Evolutionary conservation across 2,113 vertebrate genomes (phyloP), one percentile per base, ranked within the genome.

Genomic region (Mugil cephalus): DNA sequence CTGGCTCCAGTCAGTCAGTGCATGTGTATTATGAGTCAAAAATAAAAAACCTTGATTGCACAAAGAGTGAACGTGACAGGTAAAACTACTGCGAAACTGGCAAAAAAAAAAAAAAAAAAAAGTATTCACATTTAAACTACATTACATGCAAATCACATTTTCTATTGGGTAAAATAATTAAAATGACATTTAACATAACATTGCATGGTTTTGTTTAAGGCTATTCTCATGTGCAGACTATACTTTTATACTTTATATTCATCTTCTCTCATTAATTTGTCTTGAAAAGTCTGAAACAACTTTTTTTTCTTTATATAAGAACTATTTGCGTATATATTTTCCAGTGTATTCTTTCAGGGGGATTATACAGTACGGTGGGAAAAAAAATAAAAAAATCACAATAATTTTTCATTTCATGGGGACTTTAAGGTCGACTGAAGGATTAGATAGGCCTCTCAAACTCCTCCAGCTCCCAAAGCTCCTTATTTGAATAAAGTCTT

Each of bases 351-450:
- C 14, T 45, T 45, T 58, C 24, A n/a, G 17, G 30, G 12, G 66
- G 66, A 72, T 80, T 80, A 39, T 51, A 47, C 34, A 39, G 48
- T 18, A 10, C n/a, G 10, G 76, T 4, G 52, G 30, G n/a, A n/a
- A n/a, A n/a, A n/a, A n/a, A n/a, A n/a, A n/a, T n/a, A n/a, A n/a
- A 2, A 55, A 77, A 82, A 19, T 40, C 77, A 54, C 60, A 75
- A 79, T 62, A 34, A 19, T 60, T 77, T 75, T 78, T 74, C 58
- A 80, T 89, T 83, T 89, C 84, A 87, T 69, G 73, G 69, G 48
- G 82, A 84, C 82, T 82, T 84, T 72, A 60, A 87, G 77, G 63
- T 80, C 73, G 77, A 64, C 38, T 71, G 75, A 64, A 71, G 78
- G 83, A 84, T 84, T 77, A 84, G 58, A 52, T 7, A 36, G 10